Evolutionary conservation across 2,888 invertebrate genomes (phyloP), one percentile per base, ranked within the genome.

Genomic region (Polyommatus iphigenia): DNA sequence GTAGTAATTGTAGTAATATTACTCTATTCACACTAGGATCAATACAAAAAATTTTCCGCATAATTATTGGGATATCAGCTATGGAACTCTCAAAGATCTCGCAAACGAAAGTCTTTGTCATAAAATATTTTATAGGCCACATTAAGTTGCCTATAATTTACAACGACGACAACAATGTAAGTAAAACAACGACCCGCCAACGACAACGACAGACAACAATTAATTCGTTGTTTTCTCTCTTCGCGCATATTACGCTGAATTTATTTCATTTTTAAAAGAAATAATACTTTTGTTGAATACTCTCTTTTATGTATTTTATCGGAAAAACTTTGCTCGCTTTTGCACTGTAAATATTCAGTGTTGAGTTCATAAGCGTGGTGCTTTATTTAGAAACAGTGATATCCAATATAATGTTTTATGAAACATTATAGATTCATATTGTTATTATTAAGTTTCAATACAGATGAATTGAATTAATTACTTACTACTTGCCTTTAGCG

Each of bases 61-160:
- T 50, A 50, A 29, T 5, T 29, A 67, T 29, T 67, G 15, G 67
- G 15, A 67, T 3, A 13, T 15, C 13, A 54, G 46, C 29, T 6
- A 54, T 24, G n/a, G 15, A 54, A 73, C 50, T 46, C 72, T 73
- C 18, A 73, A 29, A 67, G 18, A 75, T 24, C 41, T 41, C n/a
- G 29, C n/a, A 29, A 29, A 24, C 29, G 15, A 54, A 54, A 75
- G 50, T 29, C 75, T 75, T 54, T 75, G 29, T 15, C 24, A 75
- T 75, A 75, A 75, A 75, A 24, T 54, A 75, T 8, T 75, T 75
- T 75, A 75, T 50, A 29, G 15, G 54, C 50, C 18, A 54, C 75
- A 50, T 50, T 18, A 75, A 54, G 46, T 32, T 75, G 54, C 29
- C 75, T 75, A 29, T 50, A 75, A 75, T 75, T 75, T 75, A 75